A percentile compares a stretch with the other conserved stretches of the same genome.
These are phyloP conservation scores for Poliocrania exsul DNA, from an alignment of 2,797 vertebrate genomes.

Conservation along the genomic window DNA sequence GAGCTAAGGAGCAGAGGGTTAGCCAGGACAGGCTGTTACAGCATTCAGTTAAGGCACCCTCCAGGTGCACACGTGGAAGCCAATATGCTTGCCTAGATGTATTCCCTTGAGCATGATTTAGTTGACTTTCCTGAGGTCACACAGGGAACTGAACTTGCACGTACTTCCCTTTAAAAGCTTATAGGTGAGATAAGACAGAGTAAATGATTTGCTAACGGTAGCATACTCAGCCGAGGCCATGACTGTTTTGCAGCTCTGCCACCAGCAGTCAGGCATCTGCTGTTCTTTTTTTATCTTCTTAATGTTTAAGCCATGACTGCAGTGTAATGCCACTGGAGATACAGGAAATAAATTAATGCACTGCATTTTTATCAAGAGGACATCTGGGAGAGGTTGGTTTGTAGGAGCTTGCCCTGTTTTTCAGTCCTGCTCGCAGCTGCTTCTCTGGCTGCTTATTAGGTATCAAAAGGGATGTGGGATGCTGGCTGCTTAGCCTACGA, in stretches of 20 bases:
- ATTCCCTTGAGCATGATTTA: background rate
- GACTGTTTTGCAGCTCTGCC: background rate
- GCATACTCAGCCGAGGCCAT: background rate
- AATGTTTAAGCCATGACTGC: background rate
- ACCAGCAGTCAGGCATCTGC: background rate
- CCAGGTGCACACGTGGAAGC: background rate
- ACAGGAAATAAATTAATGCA: background rate
- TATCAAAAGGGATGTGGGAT: background rate
- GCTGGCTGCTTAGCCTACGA: background rate
- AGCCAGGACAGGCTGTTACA: background rate
- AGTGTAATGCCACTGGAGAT: background rate
- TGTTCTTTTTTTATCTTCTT: background rate
- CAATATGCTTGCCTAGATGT: background rate
- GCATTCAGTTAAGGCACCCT: background rate
- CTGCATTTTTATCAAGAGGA: background rate
- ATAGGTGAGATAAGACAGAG: background rate
- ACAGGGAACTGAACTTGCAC: background rate
- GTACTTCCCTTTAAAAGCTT: background rate
- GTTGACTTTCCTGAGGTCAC: background rate
- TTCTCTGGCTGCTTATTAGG: background rate
- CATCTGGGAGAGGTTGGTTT: background rate
- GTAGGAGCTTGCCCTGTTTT: conserved; percentile 24
- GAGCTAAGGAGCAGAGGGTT: background rate
- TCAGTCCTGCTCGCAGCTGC: background rate
- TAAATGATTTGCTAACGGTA: background rate